Base-by-base conservation (phyloP, 2,113 vertebrate species). In the Sinocyclocheilus rhinocerous region DNA sequence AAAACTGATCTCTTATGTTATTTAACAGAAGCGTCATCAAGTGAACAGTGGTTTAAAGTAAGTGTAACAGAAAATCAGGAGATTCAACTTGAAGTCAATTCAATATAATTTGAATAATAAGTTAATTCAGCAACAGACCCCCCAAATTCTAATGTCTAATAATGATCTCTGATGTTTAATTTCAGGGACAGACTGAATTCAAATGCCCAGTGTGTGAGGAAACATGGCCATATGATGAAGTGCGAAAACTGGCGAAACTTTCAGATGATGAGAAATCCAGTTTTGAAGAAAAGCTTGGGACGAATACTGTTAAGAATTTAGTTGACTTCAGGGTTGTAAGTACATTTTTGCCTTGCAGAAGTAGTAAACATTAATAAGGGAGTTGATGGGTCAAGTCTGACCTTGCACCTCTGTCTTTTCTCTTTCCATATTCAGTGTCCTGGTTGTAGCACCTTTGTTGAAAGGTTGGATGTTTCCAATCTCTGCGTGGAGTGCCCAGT, bases 251-350 rank as follows among this genome's bases (percentile, higher is more conserved):
- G 29, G 76, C 77, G 0, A 79, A 79, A 79, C 77, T 79, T 3
- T 15, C 77, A 61, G 0, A 1, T 15, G 20, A 79, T 13, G 77
- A 79, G 33, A 9, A 42, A 10, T 1, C 1, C 1, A 15, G 26
- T n/a, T 79, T 79, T n/a, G 77, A 79, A 55, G 77, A 79, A 11
- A 15, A n/a, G 76, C 76, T 79, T n/a, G 76, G 76, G 26, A 61
- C 20, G 1, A 79, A 79, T 20, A 61, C 76, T 59, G 76, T 15
- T n/a, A 61, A 79, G 2, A 79, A 15, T 6, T 3, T 22, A 33
- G 7, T 78, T 6, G 15, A 78, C 24, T 33, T 57, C 7, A 78
- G 29, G 50, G 29, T 57, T 12, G 76, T 78, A 36, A 33, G 76
- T 29, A 55, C 24, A 77, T 55, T 77, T 10, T 52, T 52, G 12